Percentiles rank a stretch among this genome's conserved stretches.
These are phyloP conservation scores for Acromyrmex heyeri DNA, from an alignment of 1,140 invertebrate species.

Conservation along the genomic window DNA sequence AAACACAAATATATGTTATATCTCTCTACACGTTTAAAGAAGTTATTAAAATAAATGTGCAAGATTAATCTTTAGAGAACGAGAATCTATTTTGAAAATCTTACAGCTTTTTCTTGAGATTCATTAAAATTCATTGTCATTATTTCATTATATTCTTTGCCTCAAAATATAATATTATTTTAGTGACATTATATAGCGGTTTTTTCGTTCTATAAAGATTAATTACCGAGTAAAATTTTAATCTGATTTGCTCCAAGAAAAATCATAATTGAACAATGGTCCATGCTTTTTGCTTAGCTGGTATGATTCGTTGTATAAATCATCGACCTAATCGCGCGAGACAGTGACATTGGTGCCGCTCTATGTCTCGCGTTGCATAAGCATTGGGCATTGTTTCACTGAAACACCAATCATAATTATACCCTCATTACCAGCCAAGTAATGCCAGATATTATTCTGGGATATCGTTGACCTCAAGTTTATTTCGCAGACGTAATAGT, in stretches of 20 bases:
- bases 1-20: background rate
- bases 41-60: background rate
- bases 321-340: conserved; percentile 50
- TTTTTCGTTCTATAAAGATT: too few relatives aligned
- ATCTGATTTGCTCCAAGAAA: background rate
- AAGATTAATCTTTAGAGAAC: background rate
- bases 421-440: conserved; percentile 60
- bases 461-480: conserved; percentile 66
- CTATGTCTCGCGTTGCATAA: conserved; percentile 45
- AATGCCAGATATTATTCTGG: conserved; percentile 65
- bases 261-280: background rate
- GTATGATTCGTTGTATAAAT: conserved; percentile 14
- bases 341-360: conserved; percentile 69
- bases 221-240: background rate
- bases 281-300: background rate
- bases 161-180: too few relatives aligned
- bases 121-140: too few relatives aligned
- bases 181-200: too few relatives aligned
- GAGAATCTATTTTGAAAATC: too few relatives aligned
- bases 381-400: conserved; percentile 58
- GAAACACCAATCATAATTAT: conserved; percentile 60
- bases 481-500: conserved; percentile 40
- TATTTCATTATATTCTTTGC: too few relatives aligned
- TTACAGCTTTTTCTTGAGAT: too few relatives aligned
- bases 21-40: background rate